These are phyloP conservation scores for Zoanthus sociatus DNA, from an alignment of 92 coral and sea anemone species.

Conservation along the genomic window DNA sequence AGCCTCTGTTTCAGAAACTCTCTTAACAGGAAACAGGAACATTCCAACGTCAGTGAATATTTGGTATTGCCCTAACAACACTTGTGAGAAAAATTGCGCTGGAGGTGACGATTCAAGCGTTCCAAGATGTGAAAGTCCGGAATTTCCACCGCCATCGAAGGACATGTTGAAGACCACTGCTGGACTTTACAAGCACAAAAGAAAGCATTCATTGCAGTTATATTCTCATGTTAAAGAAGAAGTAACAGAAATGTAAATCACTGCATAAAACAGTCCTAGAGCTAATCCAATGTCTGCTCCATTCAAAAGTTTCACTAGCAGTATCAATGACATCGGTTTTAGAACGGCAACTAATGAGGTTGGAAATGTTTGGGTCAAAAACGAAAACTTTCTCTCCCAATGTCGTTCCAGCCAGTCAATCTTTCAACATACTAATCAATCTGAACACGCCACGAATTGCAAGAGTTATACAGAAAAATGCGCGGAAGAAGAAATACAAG, in stretches of 20 bases:
- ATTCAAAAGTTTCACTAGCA: background rate
- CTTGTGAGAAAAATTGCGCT: background rate
- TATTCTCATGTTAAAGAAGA: background rate
- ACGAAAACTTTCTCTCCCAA: background rate
- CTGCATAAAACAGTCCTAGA: background rate
- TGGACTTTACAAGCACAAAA: background rate
- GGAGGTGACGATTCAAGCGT: too few species aligned
- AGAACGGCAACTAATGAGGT: background rate
- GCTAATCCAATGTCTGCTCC: background rate
- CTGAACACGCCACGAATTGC: too few species aligned
- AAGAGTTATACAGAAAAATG: background rate
- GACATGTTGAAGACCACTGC: background rate
- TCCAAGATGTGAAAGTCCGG: background rate
- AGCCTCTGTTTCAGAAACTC: background rate
- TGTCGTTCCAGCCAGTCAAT: background rate
- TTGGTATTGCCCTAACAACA: background rate
- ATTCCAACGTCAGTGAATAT: background rate
- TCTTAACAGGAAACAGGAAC: background rate
- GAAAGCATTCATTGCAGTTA: background rate
- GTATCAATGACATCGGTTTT: background rate
- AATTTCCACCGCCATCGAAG: slow-evolving; percentile 7
- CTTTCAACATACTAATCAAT: background rate
- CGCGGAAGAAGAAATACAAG: background rate
- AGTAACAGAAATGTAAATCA: background rate
- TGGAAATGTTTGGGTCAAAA: background rate